These are phyloP conservation scores for Tokudaia tokunoshimensis DNA, from an alignment of 2,797 vertebrate genomes.

Conservation along the genomic window DNA sequence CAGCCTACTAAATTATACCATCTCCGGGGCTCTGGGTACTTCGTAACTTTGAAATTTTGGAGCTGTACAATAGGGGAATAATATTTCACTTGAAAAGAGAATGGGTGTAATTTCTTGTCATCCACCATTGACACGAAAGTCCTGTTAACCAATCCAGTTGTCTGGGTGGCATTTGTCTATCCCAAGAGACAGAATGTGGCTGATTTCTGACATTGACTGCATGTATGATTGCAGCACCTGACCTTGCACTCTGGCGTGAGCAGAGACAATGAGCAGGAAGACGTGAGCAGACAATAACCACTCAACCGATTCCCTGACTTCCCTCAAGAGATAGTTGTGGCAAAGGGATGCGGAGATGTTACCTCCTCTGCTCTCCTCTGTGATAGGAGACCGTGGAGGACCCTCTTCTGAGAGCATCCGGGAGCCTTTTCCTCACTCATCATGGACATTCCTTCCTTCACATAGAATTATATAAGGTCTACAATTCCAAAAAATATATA, in stretches of 20 bases:
- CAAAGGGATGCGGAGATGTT: background rate
- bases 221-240: background rate
- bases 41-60: slow-evolving; percentile 76
- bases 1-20: slow-evolving; percentile 69
- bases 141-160: slow-evolving; percentile 78
- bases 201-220: slow-evolving; percentile 47
- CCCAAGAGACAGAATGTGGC: slow-evolving; percentile 72
- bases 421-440: background rate
- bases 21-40: slow-evolving; percentile 71
- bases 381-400: background rate
- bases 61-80: slow-evolving; percentile 34
- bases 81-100: slow-evolving; percentile 75
- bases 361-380: background rate
- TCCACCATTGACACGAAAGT: slow-evolving; percentile 70
- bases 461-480: background rate
- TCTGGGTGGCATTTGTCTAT: slow-evolving; percentile 75
- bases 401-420: background rate
- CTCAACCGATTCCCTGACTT: background rate
- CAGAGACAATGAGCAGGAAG: background rate
- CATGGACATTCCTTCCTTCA: background rate
- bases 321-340: background rate
- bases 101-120: slow-evolving; percentile 77
- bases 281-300: background rate
- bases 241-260: background rate
- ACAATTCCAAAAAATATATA: background rate